phyloP scores from a whole-genome alignment of 2,113 vertebrate genomes.

The Xenus cinereus region DNA sequence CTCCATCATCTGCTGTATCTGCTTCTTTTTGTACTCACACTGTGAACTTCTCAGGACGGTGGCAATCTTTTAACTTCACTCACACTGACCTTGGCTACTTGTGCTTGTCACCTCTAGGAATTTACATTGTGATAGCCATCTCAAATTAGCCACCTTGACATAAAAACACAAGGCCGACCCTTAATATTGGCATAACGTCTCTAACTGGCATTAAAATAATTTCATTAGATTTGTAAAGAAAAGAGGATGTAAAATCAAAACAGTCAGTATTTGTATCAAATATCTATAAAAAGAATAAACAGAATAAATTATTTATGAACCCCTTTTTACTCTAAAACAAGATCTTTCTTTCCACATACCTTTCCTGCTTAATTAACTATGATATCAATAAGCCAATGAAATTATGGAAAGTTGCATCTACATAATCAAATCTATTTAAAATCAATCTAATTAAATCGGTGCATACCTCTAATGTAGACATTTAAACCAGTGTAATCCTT shows the following conservation, averaged over 20 bases:
- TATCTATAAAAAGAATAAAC: not conserved
- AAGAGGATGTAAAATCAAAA: not conserved
- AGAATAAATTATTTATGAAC: not conserved
- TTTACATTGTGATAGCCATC: not conserved
- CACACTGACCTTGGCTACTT: not conserved
- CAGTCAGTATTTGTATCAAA: not conserved
- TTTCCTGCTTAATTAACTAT: constrained; percentile 22
- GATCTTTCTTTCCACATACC: not conserved
- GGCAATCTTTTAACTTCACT: not conserved
- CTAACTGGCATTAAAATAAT: not conserved
- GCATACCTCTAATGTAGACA: not conserved
- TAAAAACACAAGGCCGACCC: not conserved
- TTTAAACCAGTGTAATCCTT: constrained; percentile 24
- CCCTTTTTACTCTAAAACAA: not conserved
- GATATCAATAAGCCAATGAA: constrained; percentile 25
- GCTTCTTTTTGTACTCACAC: not conserved
- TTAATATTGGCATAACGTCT: not conserved
- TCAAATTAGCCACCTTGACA: not conserved
- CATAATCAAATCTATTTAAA: constrained; percentile 15
- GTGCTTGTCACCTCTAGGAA: not conserved
- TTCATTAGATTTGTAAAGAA: not conserved
- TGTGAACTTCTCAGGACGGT: not conserved
- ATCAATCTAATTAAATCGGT: not conserved
- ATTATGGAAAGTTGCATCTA: not conserved
- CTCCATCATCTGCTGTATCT: not conserved